Base-by-base conservation (phyloP, 2,797 vertebrate species). In the Sebastes iracundus region DNA sequence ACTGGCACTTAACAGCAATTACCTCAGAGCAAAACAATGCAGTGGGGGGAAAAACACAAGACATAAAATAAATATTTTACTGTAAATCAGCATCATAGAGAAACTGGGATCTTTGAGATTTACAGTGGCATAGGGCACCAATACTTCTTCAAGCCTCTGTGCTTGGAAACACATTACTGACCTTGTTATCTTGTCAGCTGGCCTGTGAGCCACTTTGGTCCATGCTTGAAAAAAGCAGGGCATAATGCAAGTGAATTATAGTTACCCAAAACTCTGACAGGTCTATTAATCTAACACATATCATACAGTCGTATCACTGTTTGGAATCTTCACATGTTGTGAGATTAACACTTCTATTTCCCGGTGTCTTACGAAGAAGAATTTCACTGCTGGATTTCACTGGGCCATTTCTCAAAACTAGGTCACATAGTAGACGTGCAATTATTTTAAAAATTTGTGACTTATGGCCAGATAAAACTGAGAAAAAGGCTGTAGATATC, bases 141-240 rank as follows among this genome's bases (percentile, higher is more conserved):
- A 75, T 66, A 9, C 4, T 42, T 38, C 62, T 75, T 72, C 23
- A 63, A 63, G 61, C 20, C 30, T 59, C 18, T 60, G 62, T n/a
- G 23, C 32, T n/a, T 60, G 46, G 68, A 77, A 82, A 84, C 67
- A 78, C 63, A 78, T 76, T 60, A 64, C 28, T 70, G 62, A 55
- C 67, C 71, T 71, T 87, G 58, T 77, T 76, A 80, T 85, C 72
- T 81, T 87, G 65, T 80, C 80, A 77, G 58, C 64, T 72, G 67
- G 70, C 75, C 60, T 77, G 61, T 75, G 70, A 80, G 28, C 32
- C 73, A 23, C 70, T 75, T 77, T 75, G 52, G 72, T 64, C 55
- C 58, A 38, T 9, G 65, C 42, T 80, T 72, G 22, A 82, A 62
- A 27, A 82, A 80, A 78, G 11, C 59, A 74, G 62, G 38, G 18